Conservation (phyloP, 2,797 vertebrate species). For the Hypotaenidia philippensis region DNA sequence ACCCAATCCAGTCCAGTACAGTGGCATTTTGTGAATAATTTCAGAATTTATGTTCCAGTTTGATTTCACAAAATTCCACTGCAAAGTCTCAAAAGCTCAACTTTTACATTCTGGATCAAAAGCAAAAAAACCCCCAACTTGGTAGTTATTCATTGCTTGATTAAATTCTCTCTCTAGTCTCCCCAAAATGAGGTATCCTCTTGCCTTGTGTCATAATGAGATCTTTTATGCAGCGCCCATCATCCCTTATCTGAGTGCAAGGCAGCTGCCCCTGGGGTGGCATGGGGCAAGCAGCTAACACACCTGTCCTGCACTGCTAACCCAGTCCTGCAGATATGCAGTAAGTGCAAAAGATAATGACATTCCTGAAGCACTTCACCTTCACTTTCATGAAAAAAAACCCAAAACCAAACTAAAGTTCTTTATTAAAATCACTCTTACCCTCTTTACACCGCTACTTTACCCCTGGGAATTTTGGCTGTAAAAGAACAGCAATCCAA, state of each 20-base stretch:
- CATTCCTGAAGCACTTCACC: neutral
- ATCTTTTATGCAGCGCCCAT: neutral
- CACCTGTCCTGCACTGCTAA: neutral
- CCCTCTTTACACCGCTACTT: neutral
- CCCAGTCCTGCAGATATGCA: neutral
- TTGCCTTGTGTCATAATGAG: neutral
- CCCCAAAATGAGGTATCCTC: neutral
- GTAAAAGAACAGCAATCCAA: neutral
- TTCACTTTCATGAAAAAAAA: neutral
- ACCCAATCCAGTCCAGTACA: neutral
- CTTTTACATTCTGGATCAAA: neutral
- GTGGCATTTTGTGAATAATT: neutral
- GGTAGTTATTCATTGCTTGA: neutral
- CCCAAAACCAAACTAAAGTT: neutral
- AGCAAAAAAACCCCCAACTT: neutral
- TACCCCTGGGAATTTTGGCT: neutral
- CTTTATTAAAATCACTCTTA: neutral
- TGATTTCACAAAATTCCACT: neutral
- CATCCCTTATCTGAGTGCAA: neutral
- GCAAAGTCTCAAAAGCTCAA: neutral
- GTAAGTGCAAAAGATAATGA: neutral
- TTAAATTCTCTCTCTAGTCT: neutral
- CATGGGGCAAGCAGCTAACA: neutral
- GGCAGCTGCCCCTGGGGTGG: neutral
- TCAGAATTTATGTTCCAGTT: neutral